A percentile compares a stretch with the other conserved stretches of the same genome.
Conservation (phyloP, 2,888 invertebrate species). For the Chrysolina haemoptera region DNA sequence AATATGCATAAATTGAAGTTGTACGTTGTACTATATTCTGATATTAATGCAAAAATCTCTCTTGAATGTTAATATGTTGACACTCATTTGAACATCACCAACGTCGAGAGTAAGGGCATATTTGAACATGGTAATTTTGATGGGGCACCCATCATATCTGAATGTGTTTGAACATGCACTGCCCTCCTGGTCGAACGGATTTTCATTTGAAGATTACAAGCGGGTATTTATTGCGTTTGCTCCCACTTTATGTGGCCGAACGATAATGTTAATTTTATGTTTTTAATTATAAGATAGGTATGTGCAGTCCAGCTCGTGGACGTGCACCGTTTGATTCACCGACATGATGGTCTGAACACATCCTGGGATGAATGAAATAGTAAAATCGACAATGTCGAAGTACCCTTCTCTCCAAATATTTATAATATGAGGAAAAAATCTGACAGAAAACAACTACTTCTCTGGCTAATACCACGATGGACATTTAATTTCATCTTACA, state of each 20-base stretch:
- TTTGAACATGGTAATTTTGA: conserved; percentile 59
- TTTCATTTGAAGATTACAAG: conserved; percentile 64
- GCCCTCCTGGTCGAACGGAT: conserved; percentile 58
- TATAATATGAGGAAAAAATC: no score
- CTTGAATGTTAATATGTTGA: conserved; percentile 63
- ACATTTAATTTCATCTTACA: no score
- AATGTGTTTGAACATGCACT: conserved; percentile 44
- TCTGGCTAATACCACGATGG: no score
- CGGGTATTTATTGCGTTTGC: conserved; percentile 64
- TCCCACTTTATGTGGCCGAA: conserved; percentile 57
- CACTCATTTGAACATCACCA: conserved; percentile 52
- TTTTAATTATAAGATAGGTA: conserved; percentile 52
- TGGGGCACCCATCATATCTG: conserved; percentile 54
- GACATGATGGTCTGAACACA: background rate
- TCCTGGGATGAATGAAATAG: background rate
- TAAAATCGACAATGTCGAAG: no score
- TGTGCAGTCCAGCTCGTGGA: conserved; percentile 29
- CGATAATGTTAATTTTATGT: conserved; percentile 63
- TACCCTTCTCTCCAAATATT: no score
- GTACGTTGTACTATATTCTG: conserved; percentile 61
- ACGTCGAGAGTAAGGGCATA: conserved; percentile 41
- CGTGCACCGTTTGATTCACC: background rate
- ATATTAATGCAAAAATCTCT: conserved; percentile 63
- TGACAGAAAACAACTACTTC: no score
- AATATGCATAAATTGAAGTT: conserved; percentile 66